These are phyloP conservation scores for Latheticus oryzae DNA, from an alignment of 2,888 invertebrate species.

Conservation along the genomic window DNA sequence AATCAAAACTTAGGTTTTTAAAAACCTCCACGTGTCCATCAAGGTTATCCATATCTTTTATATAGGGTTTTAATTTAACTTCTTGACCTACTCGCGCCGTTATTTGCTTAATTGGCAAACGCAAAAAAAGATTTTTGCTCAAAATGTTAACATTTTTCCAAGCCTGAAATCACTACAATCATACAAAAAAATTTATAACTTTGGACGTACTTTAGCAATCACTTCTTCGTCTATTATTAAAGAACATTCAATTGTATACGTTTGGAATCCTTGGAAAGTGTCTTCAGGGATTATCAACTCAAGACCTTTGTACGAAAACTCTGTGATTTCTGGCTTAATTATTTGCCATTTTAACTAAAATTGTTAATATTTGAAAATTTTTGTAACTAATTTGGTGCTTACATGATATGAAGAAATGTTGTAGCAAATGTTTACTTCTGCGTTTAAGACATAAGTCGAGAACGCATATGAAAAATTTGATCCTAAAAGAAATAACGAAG, in stretches of 20 bases:
- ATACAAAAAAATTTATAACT: no score
- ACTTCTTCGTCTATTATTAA: slow-evolving; percentile 22
- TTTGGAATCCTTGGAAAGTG: slow-evolving; percentile 17
- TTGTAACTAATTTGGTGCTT: background rate
- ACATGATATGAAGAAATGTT: slow-evolving; percentile 36
- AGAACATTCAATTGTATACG: slow-evolving; percentile 23
- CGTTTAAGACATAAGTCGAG: slow-evolving; percentile 28
- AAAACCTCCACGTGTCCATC: slow-evolving; percentile 18
- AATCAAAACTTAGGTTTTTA: no score
- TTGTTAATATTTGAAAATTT: background rate
- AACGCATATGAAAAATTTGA: slow-evolving; percentile 29
- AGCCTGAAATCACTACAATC: slow-evolving; percentile 22
- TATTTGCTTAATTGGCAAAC: slow-evolving; percentile 27
- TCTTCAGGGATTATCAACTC: slow-evolving; percentile 33
- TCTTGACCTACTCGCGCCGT: slow-evolving; percentile 11
- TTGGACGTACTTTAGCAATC: slow-evolving; percentile 19
- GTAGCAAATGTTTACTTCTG: slow-evolving; percentile 31
- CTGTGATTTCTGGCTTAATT: slow-evolving; percentile 2
- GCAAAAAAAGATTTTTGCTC: slow-evolving; percentile 31
- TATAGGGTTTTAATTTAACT: slow-evolving; percentile 14
- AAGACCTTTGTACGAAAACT: slow-evolving; percentile 5
- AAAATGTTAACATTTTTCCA: slow-evolving; percentile 21
- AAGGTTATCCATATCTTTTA: slow-evolving; percentile 34
- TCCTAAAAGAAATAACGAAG: slow-evolving; percentile 27
- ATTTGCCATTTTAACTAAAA: slow-evolving; percentile 39